These are phyloP conservation scores for Halictus quadricinctus DNA, from an alignment of 2,888 invertebrate species.

Conservation along the genomic window DNA sequence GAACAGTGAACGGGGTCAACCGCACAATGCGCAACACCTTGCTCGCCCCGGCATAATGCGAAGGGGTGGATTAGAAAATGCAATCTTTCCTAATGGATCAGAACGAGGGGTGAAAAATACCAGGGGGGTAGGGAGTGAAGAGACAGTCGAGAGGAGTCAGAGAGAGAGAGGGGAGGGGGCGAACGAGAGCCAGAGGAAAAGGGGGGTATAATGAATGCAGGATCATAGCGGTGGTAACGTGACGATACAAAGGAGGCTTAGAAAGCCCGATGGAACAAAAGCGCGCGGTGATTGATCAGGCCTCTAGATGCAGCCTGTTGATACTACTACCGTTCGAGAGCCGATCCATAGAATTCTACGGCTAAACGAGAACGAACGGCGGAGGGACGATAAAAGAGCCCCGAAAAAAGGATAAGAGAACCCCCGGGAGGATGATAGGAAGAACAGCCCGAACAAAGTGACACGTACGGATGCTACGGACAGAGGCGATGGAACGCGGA, in stretches of 20 bases:
- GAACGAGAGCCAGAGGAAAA: conserved; percentile 12
- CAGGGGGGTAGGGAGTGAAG: conserved; percentile 51
- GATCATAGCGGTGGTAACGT: conserved; percentile 74
- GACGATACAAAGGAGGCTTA: conserved; percentile 77
- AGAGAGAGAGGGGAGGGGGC: conserved; percentile 15
- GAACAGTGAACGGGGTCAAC: conserved; percentile 61
- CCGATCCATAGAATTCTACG: conserved; percentile 68
- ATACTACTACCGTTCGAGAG: conserved; percentile 73
- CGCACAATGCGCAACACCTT: conserved; percentile 62
- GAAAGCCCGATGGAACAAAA: conserved; percentile 78
- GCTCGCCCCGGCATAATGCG: conserved; percentile 43
- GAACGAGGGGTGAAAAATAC: conserved; percentile 59
- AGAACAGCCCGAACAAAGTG: conserved; percentile 26
- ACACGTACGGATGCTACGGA: conserved; percentile 9
- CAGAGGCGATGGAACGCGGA: not conserved
- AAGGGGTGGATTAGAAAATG: conserved; percentile 73
- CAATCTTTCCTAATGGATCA: conserved; percentile 78
- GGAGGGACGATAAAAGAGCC: conserved; percentile 51
- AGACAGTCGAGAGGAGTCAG: conserved; percentile 20
- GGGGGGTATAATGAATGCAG: conserved; percentile 76
- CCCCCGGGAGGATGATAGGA: conserved; percentile 5
- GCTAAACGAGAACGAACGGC: conserved; percentile 52
- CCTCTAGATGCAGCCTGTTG: conserved; percentile 78
- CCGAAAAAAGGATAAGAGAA: conserved; percentile 41
- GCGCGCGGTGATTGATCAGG: conserved; percentile 79